Percentiles rank a stretch among this genome's conserved stretches.
phyloP scores from a whole-genome alignment of 2,888 invertebrate genomes.

The Perithous albicinctus region DNA sequence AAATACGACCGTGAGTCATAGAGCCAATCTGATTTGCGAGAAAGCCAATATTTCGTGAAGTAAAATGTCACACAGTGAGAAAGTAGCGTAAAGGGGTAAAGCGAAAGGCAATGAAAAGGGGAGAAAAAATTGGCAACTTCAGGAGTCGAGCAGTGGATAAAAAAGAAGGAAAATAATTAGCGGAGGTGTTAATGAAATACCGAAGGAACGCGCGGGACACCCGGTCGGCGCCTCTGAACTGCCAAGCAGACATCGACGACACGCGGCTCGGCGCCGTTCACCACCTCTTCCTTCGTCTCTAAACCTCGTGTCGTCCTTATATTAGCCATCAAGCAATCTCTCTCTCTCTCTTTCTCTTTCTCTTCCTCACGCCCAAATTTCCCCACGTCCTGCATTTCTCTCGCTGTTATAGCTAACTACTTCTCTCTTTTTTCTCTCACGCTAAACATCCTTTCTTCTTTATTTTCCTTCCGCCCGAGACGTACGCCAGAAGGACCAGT shows the following conservation, averaged over 20 bases:
- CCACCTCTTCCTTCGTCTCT: slow-evolving; percentile 67
- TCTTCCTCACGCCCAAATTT: slow-evolving; percentile 21
- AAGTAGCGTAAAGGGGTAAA: not conserved
- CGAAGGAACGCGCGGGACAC: slow-evolving; percentile 83
- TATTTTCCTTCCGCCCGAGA: slow-evolving; percentile 50
- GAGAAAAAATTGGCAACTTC: slow-evolving; percentile 5
- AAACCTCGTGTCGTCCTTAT: slow-evolving; percentile 53
- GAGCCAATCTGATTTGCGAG: not conserved
- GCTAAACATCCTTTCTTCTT: slow-evolving; percentile 15
- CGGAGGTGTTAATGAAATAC: slow-evolving; percentile 85
- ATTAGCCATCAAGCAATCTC: slow-evolving; percentile 35
- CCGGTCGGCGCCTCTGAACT: slow-evolving; percentile 84
- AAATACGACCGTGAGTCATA: not conserved
- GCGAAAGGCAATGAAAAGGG: not conserved
- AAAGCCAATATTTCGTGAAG: not conserved
- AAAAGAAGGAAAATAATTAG: slow-evolving; percentile 83
- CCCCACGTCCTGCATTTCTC: slow-evolving; percentile 26
- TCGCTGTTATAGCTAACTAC: slow-evolving; percentile 11
- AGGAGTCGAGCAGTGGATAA: slow-evolving; percentile 14
- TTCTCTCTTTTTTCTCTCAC: slow-evolving; percentile 49
- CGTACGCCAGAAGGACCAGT: slow-evolving; percentile 30
- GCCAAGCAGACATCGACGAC: slow-evolving; percentile 83
- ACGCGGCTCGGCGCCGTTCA: slow-evolving; percentile 83
- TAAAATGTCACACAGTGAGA: slow-evolving; percentile 9
- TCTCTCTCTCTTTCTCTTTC: slow-evolving; percentile 28